Evolutionary conservation across 1,140 invertebrate genomes (phyloP).

Genomic region (Hyles vespertilio): DNA sequence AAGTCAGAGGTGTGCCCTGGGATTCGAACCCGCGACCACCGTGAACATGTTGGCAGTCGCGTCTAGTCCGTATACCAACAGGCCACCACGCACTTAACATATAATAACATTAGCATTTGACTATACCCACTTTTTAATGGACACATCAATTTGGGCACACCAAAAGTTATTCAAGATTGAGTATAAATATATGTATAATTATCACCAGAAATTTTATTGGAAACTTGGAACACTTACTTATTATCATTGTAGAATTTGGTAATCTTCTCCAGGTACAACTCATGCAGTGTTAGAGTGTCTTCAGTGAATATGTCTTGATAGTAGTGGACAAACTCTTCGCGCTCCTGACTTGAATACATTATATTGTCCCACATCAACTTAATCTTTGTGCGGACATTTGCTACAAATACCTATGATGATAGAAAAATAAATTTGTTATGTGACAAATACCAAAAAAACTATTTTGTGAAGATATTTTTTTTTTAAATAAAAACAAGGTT

Average conservation of each 20-base stretch:
- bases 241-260: slow-evolving; percentile 82
- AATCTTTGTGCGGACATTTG: slow-evolving; percentile 82
- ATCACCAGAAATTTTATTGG: background rate
- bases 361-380: slow-evolving; percentile 84
- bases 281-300: slow-evolving; percentile 83
- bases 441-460: too few relatives aligned
- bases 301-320: slow-evolving; percentile 82
- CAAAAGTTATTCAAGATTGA: too few relatives aligned
- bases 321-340: slow-evolving; percentile 79
- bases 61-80: too few relatives aligned
- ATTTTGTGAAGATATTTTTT: too few relatives aligned
- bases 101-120: too few relatives aligned
- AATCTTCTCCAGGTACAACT: slow-evolving; percentile 83
- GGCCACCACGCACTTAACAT: too few relatives aligned
- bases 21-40: too few relatives aligned
- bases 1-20: too few relatives aligned
- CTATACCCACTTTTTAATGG: too few relatives aligned
- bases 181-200: slow-evolving; percentile 12
- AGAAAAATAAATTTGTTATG: background rate
- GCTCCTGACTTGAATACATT: slow-evolving; percentile 78
- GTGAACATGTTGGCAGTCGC: too few relatives aligned
- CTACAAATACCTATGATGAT: slow-evolving; percentile 77
- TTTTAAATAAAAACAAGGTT: too few relatives aligned
- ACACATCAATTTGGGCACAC: too few relatives aligned
- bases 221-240: slow-evolving; percentile 65